Percentiles rank a stretch among this genome's conserved stretches.
These are phyloP conservation scores for Coryphaenoides rupestris DNA, from an alignment of 2,113 vertebrate genomes.

Conservation along the genomic window DNA sequence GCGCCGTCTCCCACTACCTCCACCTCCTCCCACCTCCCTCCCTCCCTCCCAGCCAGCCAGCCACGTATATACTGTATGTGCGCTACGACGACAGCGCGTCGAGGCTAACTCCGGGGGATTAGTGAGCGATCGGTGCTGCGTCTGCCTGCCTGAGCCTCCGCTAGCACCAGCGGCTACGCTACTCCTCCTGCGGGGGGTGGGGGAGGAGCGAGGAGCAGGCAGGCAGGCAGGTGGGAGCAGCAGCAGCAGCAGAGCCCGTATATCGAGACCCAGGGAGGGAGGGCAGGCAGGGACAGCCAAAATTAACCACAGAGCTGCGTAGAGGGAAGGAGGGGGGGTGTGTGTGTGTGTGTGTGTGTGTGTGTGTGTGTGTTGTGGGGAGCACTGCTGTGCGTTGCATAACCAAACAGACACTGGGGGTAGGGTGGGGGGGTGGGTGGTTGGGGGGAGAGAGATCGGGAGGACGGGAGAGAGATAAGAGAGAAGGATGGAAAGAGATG, in stretches of 20 bases:
- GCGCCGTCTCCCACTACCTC: constrained; percentile 4
- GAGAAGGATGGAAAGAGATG: constrained; percentile 13
- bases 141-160: too few species aligned
- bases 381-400: constrained; percentile 70
- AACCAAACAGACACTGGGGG: constrained; percentile 63
- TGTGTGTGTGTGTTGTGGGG: constrained; percentile 51
- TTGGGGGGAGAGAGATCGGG: constrained; percentile 38
- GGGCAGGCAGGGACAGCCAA: not conserved
- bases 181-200: too few species aligned
- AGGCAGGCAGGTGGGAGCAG: not conserved
- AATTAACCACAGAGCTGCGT: constrained; percentile 35
- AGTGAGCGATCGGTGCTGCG: too few species aligned
- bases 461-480: constrained; percentile 22
- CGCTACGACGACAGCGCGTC: too few species aligned
- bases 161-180: too few species aligned
- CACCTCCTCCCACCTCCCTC: constrained; percentile 1
- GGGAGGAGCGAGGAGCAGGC: not conserved
- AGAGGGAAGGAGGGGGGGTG: constrained; percentile 41
- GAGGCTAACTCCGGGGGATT: too few species aligned
- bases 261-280: constrained; percentile 38
- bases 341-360: too few species aligned
- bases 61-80: not conserved
- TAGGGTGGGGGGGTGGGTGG: constrained; percentile 38
- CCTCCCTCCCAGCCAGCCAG: not conserved
- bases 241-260: constrained; percentile 31